Percentiles rank a stretch among this genome's conserved stretches.
These are phyloP conservation scores for Gobio occitaniae DNA, from an alignment of 2,797 vertebrate genomes.

Conservation along the genomic window DNA sequence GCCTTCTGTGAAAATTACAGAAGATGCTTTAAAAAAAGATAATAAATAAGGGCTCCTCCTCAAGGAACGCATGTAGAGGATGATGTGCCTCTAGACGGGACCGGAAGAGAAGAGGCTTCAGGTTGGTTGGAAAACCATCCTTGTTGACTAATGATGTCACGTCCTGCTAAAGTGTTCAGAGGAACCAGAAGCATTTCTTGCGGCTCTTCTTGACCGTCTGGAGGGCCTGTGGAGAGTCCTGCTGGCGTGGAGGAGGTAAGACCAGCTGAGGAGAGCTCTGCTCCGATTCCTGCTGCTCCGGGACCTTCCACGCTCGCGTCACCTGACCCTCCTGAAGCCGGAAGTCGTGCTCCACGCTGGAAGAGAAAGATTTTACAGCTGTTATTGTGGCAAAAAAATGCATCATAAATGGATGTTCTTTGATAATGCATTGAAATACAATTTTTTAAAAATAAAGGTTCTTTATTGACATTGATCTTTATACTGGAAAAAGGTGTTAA, in stretches of 20 bases:
- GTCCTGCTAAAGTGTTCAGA: constrained; percentile 66
- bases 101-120: constrained; percentile 24
- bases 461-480: background rate
- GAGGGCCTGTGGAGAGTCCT: constrained; percentile 73
- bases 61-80: background rate
- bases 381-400: background rate
- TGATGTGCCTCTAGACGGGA: background rate
- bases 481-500: too few species aligned
- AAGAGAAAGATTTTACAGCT: background rate
- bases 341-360: constrained; percentile 82
- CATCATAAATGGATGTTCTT: background rate
- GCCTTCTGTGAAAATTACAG: constrained; percentile 10
- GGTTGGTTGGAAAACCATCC: background rate
- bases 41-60: constrained; percentile 5
- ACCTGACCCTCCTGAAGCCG: constrained; percentile 83
- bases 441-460: background rate
- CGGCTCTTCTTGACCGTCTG: constrained; percentile 77
- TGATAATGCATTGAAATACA: background rate
- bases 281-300: constrained; percentile 72
- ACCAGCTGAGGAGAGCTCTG: constrained; percentile 61
- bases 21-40: background rate
- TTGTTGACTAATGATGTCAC: constrained; percentile 4
- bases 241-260: constrained; percentile 59
- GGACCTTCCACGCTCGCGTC: constrained; percentile 80
- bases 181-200: constrained; percentile 84